Conservation (phyloP, 2,797 vertebrate species). For the Vespertilio murinus region DNA sequence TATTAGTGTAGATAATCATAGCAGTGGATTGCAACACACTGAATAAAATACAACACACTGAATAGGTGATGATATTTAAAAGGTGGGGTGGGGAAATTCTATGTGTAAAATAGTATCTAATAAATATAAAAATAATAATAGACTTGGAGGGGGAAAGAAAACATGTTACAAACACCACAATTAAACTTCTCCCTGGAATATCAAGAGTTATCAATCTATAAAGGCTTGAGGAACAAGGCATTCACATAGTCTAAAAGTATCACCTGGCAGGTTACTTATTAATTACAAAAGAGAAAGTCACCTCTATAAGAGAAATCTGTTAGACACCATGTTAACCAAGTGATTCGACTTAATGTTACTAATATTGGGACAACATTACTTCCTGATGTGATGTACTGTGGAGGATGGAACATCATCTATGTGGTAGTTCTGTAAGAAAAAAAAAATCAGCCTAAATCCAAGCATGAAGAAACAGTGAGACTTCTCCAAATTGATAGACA, state of each 20-base stretch:
- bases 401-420: background rate
- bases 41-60: background rate
- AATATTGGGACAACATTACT: background rate
- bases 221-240: background rate
- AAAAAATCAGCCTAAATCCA: background rate
- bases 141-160: background rate
- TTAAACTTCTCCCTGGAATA: background rate
- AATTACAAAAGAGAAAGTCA: background rate
- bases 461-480: background rate
- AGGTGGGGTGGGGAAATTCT: background rate
- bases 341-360: background rate
- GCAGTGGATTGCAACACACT: background rate
- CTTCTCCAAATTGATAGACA: background rate
- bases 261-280: background rate
- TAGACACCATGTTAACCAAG: background rate
- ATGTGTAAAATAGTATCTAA: background rate
- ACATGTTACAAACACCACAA: background rate
- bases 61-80: background rate
- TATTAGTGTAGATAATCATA: background rate
- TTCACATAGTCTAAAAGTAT: background rate
- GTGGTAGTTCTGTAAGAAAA: background rate
- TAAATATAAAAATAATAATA: background rate
- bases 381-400: background rate
- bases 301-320: background rate
- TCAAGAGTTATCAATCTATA: background rate